Percentiles rank a stretch among this genome's conserved stretches.
Conservation (phyloP, 2,113 vertebrate species). For the Mystacornis crossleyi region DNA sequence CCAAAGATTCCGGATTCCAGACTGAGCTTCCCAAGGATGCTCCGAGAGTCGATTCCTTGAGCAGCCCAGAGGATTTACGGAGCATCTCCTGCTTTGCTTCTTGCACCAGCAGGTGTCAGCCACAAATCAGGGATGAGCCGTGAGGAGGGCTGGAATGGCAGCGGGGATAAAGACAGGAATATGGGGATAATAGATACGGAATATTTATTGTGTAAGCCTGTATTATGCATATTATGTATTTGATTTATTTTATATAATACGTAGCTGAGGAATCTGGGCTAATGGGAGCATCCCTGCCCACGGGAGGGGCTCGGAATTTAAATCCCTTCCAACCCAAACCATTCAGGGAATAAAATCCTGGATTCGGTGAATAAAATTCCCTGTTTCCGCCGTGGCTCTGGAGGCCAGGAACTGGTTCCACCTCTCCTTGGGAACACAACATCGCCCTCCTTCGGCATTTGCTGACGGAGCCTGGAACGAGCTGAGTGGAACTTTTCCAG, state of each 20-base stretch:
- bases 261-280: no score
- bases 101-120: constrained; percentile 19
- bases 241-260: not conserved
- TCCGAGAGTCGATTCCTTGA: not conserved
- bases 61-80: rapidly evolving
- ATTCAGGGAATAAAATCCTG: not conserved
- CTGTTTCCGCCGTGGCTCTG: not conserved
- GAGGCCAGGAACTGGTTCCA: not conserved
- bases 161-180: not conserved
- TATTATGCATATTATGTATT: rapidly evolving
- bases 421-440: not conserved
- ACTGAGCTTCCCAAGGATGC: rapidly evolving
- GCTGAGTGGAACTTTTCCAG: not conserved
- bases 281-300: not conserved
- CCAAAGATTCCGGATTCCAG: not conserved
- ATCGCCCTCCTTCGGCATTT: not conserved
- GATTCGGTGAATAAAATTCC: not conserved
- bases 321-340: not conserved
- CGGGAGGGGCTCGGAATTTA: not conserved
- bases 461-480: not conserved
- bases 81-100: not conserved
- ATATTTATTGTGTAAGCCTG: rapidly evolving
- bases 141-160: rapidly evolving
- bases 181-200: rapidly evolving
- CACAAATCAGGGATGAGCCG: not conserved